phyloP scores from a whole-genome alignment of 2,888 invertebrate species.

The Campoplex nolae region DNA sequence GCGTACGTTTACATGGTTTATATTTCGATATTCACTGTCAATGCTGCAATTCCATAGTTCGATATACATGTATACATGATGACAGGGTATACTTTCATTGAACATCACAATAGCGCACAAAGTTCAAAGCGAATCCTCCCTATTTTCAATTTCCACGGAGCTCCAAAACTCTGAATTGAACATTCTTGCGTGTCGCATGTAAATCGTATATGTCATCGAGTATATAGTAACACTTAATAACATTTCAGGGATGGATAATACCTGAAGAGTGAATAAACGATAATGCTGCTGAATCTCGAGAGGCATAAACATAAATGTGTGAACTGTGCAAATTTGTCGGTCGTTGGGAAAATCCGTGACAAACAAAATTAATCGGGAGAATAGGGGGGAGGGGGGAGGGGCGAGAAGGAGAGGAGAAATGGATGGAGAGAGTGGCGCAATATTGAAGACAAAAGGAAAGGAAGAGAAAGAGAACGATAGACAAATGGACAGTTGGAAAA shows the following conservation, averaged over 20 bases:
- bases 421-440: conserved; percentile 38
- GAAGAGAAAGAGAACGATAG: conserved; percentile 37
- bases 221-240: no score
- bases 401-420: conserved; percentile 28
- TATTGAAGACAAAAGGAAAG: conserved; percentile 12
- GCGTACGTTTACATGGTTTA: no score
- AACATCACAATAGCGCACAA: no score
- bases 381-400: conserved; percentile 39
- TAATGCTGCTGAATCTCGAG: neutral
- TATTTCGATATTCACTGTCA: no score
- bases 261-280: neutral
- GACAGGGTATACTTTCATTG: no score
- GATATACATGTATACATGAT: no score
- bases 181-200: no score
- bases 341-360: conserved; percentile 9
- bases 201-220: neutral
- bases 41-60: no score
- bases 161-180: no score
- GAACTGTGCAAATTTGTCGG: conserved; percentile 32
- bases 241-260: neutral
- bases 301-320: conserved; percentile 6
- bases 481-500: conserved; percentile 30
- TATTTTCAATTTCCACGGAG: no score
- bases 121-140: no score
- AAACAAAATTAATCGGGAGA: conserved; percentile 23